phyloP scores from a whole-genome alignment of 2,113 vertebrate genomes.

The Gobio gobio region DNA sequence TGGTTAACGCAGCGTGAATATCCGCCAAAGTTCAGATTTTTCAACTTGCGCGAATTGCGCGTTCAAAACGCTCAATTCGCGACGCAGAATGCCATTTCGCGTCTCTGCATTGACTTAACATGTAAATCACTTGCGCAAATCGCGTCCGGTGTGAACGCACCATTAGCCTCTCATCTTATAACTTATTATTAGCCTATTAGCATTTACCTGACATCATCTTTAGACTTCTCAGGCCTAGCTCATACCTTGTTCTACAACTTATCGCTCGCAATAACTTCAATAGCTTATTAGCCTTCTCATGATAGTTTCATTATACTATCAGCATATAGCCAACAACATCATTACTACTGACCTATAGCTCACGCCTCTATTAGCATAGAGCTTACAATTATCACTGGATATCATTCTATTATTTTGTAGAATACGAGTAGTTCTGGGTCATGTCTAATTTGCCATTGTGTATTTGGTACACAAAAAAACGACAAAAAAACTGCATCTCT shows the following conservation, averaged over 20 bases:
- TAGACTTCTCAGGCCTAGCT: neutral
- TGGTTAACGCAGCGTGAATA: no score
- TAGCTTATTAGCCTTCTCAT: neutral
- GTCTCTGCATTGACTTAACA: no score
- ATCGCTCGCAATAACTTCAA: neutral
- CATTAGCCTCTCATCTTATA: no score
- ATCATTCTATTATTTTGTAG: neutral
- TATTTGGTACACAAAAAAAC: neutral
- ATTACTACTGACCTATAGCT: neutral
- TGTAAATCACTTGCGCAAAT: no score
- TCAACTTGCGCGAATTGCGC: no score
- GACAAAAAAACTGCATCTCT: neutral
- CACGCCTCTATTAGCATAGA: neutral
- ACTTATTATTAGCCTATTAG: no score
- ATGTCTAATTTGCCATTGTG: neutral
- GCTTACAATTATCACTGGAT: neutral
- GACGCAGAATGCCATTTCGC: no score
- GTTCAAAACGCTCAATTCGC: no score
- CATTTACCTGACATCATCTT: no score
- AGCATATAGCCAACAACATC: neutral
- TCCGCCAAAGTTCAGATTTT: no score
- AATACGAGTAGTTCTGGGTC: neutral
- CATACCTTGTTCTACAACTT: neutral
- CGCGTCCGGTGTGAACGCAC: no score
- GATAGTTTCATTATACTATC: neutral